A percentile compares a stretch with the other conserved stretches of the same genome.
Conservation (phyloP, 35 echinoderm and acorn worm genomes). For the Patiria miniata region DNA sequence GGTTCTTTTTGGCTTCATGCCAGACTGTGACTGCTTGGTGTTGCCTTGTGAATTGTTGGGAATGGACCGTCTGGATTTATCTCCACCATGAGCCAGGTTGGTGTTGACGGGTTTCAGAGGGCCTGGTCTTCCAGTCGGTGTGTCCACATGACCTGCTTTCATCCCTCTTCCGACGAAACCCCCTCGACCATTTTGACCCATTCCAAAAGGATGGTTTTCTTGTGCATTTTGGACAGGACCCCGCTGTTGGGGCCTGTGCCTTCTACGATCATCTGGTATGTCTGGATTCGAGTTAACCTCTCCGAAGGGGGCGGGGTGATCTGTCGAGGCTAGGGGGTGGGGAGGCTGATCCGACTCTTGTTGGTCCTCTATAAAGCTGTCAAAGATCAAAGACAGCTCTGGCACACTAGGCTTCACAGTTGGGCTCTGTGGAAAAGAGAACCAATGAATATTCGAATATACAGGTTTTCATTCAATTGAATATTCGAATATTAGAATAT, state of each 20-base stretch:
- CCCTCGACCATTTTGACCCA: neutral
- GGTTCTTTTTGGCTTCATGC: neutral
- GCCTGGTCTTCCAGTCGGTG: neutral
- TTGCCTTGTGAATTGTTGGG: neutral
- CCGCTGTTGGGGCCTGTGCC: neutral
- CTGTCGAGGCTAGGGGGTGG: neutral
- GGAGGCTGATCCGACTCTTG: neutral
- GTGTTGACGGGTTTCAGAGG: neutral
- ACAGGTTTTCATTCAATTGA: constrained; percentile 6
- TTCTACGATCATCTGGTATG: neutral
- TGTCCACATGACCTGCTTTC: neutral
- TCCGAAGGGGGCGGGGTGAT: neutral
- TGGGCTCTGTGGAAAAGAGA: constrained; percentile 66
- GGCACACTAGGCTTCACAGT: constrained; percentile 84
- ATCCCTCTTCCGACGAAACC: neutral
- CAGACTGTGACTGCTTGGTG: neutral
- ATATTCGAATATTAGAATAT: neutral
- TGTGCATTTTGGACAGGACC: neutral
- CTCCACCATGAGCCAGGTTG: neutral
- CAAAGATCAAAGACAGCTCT: constrained; percentile 85
- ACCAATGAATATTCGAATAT: neutral
- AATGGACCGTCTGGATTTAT: neutral
- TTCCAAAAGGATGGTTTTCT: neutral
- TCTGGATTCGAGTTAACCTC: neutral
- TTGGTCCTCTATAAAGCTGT: constrained; percentile 49